Evolutionary conservation across 1,140 invertebrate species (phyloP).

Genomic region (Campoletis sonorensis): DNA sequence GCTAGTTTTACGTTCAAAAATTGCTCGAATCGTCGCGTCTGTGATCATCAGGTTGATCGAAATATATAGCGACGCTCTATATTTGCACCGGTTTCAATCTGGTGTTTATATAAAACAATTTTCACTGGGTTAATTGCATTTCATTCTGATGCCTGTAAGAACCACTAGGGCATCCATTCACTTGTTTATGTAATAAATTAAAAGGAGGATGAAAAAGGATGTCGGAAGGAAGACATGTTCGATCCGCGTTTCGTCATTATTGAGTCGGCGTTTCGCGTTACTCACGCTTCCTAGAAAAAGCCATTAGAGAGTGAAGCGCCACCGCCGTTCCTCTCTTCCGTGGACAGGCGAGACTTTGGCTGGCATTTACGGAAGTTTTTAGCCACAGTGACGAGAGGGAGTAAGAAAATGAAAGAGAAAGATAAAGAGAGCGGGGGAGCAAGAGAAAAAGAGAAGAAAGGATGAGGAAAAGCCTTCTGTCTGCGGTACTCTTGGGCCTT

Average conservation of each 20-base stretch:
- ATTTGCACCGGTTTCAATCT: too few species aligned
- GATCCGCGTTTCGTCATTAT: constrained; percentile 39
- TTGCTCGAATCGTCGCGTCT: too few species aligned
- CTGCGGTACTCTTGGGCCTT: constrained; percentile 9
- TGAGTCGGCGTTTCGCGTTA: constrained; percentile 44
- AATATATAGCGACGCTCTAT: too few species aligned
- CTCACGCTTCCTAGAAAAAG: constrained; percentile 13
- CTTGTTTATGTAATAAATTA: too few species aligned
- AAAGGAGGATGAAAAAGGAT: background rate
- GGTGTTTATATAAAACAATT: too few species aligned
- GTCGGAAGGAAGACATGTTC: background rate
- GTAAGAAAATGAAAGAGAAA: background rate
- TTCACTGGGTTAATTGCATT: too few species aligned
- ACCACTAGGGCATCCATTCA: too few species aligned
- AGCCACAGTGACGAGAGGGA: constrained; percentile 8
- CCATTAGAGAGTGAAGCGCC: constrained; percentile 43
- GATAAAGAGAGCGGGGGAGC: background rate
- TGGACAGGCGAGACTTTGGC: constrained; percentile 48
- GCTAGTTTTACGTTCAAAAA: too few species aligned
- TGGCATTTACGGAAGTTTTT: constrained; percentile 57
- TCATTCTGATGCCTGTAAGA: too few species aligned
- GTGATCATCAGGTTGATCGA: too few species aligned
- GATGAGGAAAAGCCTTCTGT: background rate
- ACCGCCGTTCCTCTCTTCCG: background rate
- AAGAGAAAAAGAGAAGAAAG: background rate